Evolutionary conservation across 2,888 invertebrate species (phyloP).

Genomic region (Abrostola triplasia): DNA sequence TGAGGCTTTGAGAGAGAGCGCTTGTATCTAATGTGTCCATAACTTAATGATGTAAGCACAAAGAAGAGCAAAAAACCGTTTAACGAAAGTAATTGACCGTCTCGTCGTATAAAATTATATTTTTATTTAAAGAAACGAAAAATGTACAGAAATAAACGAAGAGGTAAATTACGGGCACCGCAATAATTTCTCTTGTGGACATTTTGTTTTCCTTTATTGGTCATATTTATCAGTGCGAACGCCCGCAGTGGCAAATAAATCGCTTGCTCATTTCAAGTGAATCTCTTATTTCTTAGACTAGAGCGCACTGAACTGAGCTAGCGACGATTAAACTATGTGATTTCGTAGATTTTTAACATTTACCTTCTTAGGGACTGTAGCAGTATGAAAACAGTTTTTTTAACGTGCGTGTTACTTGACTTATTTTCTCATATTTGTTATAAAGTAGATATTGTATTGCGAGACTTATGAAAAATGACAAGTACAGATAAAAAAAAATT

Average conservation of each 20-base stretch:
- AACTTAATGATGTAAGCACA: constrained; percentile 3
- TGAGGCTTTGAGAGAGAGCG: background rate
- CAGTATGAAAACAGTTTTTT: too few relatives aligned
- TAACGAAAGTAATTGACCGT: constrained; percentile 27
- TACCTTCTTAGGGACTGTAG: too few relatives aligned
- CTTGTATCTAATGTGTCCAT: constrained; percentile 7
- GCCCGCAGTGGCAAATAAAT: constrained; percentile 75
- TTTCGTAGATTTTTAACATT: constrained; percentile 12
- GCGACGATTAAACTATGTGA: constrained; percentile 43
- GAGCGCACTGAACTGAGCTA: constrained; percentile 33
- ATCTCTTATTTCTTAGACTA: constrained; percentile 65
- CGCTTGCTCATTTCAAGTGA: constrained; percentile 71
- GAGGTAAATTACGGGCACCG: constrained; percentile 71
- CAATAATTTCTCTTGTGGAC: constrained; percentile 79
- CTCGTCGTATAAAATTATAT: constrained; percentile 43
- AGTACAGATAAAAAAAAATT: too few relatives aligned
- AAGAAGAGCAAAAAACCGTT: constrained; percentile 23
- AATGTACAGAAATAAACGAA: constrained; percentile 62
- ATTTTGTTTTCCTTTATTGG: constrained; percentile 84
- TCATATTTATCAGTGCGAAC: constrained; percentile 80
- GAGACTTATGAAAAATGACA: too few relatives aligned
- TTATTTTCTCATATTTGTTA: too few relatives aligned
- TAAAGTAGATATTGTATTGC: too few relatives aligned
- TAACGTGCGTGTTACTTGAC: too few relatives aligned
- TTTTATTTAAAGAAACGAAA: constrained; percentile 55